phyloP scores from a whole-genome alignment of 1,140 invertebrate genomes.

The Drosophila saltans region DNA sequence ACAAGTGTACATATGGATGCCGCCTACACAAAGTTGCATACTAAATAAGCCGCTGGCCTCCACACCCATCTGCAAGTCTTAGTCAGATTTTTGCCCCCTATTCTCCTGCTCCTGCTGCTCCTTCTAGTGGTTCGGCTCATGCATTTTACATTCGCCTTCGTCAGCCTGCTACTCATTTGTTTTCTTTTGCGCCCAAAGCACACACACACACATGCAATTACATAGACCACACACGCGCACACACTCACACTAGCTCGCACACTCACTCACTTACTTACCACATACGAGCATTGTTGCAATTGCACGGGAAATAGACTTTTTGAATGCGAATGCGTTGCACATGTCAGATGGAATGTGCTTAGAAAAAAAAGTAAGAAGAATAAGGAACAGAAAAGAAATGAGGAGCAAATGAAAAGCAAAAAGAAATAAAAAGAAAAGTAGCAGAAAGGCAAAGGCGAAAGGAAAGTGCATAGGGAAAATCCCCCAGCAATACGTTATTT shows the following conservation, averaged over 20 bases:
- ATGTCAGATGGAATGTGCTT: slow-evolving; percentile 72
- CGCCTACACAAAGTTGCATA: slow-evolving; percentile 75
- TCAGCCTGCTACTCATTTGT: slow-evolving; percentile 77
- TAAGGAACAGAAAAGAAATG: slow-evolving; percentile 32
- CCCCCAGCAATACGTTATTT: slow-evolving; percentile 55
- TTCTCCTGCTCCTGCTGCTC: slow-evolving; percentile 1
- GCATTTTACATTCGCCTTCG: slow-evolving; percentile 72
- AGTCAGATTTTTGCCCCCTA: background rate
- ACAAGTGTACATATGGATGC: slow-evolving; percentile 53
- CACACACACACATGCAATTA: slow-evolving; percentile 36
- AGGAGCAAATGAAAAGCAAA: slow-evolving; percentile 5
- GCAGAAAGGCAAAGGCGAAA: slow-evolving; percentile 11
- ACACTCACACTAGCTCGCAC: slow-evolving; percentile 1
- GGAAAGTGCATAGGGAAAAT: slow-evolving; percentile 35
- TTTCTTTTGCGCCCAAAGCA: slow-evolving; percentile 67
- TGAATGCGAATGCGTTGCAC: slow-evolving; percentile 80
- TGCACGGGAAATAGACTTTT: slow-evolving; percentile 81
- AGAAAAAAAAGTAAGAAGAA: slow-evolving; percentile 50
- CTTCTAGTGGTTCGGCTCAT: slow-evolving; percentile 33
- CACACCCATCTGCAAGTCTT: slow-evolving; percentile 34
- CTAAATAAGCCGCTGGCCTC: slow-evolving; percentile 70
- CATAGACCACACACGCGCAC: slow-evolving; percentile 32
- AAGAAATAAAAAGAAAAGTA: slow-evolving; percentile 16
- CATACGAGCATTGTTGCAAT: slow-evolving; percentile 70
- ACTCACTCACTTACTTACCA: slow-evolving; percentile 46